Base-by-base conservation (phyloP, 30 jellyfish, hydroid and myxozoan genomes). In the Aurelia sp. region DNA sequence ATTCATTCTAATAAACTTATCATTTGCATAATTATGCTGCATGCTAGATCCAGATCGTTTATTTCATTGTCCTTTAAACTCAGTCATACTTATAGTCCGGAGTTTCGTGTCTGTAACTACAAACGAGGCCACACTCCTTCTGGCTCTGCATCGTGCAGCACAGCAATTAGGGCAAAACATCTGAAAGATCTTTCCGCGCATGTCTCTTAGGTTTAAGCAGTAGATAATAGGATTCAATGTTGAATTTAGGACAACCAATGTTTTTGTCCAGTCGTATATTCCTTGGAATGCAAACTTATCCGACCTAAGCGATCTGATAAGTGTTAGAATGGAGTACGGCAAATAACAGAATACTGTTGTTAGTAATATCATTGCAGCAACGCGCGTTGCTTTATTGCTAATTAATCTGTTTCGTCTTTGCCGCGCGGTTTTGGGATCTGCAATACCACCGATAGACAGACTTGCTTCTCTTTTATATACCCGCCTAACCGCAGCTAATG, bases 251-350 rank as follows among this genome's bases (percentile, higher is more conserved):
- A 84, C 68, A 51, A 84, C 93, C 44, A 78, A 61, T 16, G 87
- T 84, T 48, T 86, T 73, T 4, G 87, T 86, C 93, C 93, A 84
- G 59, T 84, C 93, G 63, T 84, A 86, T 0, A 84, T 73, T 44
- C 87, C 93, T 11, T n/a, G 57, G 6, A 84, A 44, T 44, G 87
- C 93, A 72, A 27, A 52, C 67, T 35, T 47, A 18, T 6, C 63
- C 60, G 53, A 84, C 35, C 2, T 50, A 23, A 8, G 87, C 67
- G 58, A 71, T 30, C 93, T 40, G 76, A 72, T 44, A 23, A 71
- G 63, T 7, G 93, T 84, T 68, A 84, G 50, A 37, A 84, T 70
- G 55, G 87, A 62, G 21, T 79, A 70, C 15, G 93, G 93, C 17
- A 84, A 13, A 41, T 84, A 84, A 37, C 93, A 84, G 3, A 73